Evolutionary conservation across 2,113 vertebrate species (phyloP).

Genomic region (Elgaria multicarinata): DNA sequence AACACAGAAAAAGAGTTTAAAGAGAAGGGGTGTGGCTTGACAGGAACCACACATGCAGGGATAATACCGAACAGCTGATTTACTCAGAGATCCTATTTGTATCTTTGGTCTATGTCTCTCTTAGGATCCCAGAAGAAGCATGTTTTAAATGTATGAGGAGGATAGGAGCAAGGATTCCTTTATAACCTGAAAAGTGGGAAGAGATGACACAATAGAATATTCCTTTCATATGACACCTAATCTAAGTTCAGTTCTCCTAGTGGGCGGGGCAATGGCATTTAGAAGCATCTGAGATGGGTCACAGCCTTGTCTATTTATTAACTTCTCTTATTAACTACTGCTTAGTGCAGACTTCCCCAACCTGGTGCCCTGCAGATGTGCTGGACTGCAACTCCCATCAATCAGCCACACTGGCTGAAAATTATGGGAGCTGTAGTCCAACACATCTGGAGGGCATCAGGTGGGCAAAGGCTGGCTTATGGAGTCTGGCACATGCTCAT

Average conservation of each 20-base stretch:
- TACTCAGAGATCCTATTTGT: not conserved
- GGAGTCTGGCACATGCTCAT: not conserved
- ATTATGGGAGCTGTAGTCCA: too few relatives aligned
- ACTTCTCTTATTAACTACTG: not conserved
- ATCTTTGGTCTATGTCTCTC: not conserved
- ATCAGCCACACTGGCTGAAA: too few relatives aligned
- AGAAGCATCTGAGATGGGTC: not conserved
- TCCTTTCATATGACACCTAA: not conserved
- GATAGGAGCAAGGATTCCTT: not conserved
- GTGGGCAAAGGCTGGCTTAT: too few relatives aligned
- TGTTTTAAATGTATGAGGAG: not conserved
- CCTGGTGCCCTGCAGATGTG: too few relatives aligned
- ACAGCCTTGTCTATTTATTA: not conserved
- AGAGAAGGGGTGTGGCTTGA: slow-evolving; percentile 9
- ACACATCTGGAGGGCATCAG: too few relatives aligned
- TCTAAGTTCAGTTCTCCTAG: not conserved
- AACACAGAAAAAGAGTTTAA: not conserved
- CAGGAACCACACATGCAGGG: not conserved
- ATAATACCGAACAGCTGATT: slow-evolving; percentile 3
- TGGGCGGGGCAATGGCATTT: not conserved
- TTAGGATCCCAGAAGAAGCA: not conserved
- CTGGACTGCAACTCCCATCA: too few relatives aligned
- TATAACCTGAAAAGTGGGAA: not conserved
- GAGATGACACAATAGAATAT: not conserved
- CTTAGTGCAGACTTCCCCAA: too few relatives aligned